A percentile compares a stretch with the other conserved stretches of the same genome.
Conservation (phyloP, 2,888 invertebrate genomes). For the Galeruca laticollis region DNA sequence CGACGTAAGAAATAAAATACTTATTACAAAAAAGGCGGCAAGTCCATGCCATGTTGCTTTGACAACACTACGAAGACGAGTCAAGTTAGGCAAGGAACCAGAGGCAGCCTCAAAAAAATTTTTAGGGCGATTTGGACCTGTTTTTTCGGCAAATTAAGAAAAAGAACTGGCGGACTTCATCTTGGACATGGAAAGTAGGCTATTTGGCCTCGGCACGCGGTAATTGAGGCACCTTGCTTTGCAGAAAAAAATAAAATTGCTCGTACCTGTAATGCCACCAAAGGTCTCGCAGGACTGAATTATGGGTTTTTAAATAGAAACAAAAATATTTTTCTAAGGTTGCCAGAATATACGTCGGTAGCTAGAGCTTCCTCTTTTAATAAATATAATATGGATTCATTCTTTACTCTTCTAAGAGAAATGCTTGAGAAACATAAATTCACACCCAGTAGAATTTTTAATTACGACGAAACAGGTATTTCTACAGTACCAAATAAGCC, state of each 20-base stretch:
- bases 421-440: not conserved
- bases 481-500: slow-evolving; percentile 52
- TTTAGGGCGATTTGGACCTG: too few relatives aligned
- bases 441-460: too few relatives aligned
- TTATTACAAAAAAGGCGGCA: too few relatives aligned
- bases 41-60: too few relatives aligned
- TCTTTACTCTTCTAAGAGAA: slow-evolving; percentile 45
- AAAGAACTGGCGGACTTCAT: slow-evolving; percentile 23
- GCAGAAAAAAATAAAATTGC: slow-evolving; percentile 18
- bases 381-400: slow-evolving; percentile 50
- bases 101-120: too few relatives aligned
- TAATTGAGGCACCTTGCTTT: slow-evolving; percentile 25
- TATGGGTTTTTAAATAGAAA: slow-evolving; percentile 68
- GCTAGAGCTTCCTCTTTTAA: slow-evolving; percentile 59
- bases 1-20: too few relatives aligned
- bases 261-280: too few relatives aligned
- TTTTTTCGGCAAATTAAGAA: slow-evolving; percentile 29
- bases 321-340: slow-evolving; percentile 31
- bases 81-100: too few relatives aligned
- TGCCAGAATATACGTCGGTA: slow-evolving; percentile 51
- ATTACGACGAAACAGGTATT: too few relatives aligned
- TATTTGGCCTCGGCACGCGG: slow-evolving; percentile 32
- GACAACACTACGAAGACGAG: too few relatives aligned
- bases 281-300: slow-evolving; percentile 31
- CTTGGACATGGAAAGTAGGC: too few relatives aligned